Evolutionary conservation across 2,797 vertebrate species (phyloP), one percentile per base, ranked within the genome.

Genomic region (Anomalospiza imberbis): DNA sequence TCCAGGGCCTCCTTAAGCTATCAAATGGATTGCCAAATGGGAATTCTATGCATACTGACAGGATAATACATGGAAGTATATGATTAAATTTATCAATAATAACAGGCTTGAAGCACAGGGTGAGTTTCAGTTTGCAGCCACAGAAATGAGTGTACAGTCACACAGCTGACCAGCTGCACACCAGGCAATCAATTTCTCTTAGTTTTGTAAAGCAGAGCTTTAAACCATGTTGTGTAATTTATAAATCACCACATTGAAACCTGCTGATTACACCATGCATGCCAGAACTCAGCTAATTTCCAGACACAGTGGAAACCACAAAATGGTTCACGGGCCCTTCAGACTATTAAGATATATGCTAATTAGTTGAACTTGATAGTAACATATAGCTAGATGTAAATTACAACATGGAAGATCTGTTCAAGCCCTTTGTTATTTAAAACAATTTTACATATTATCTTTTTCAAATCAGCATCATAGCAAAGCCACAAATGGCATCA

Each of bases 21-120:
- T 62, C 62, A 79, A 58, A 91, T 17, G 13, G 32, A 42, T 42
- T 91, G 60, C 45, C 88, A 93, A 63, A 63, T 62, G 54, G 74
- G 65, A 93, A 93, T 74, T 91, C 60, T 4, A 17, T 26, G 45
- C 81, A 74, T 25, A 83, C 57, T 76, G 92, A 79, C 42, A 91
- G 78, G 60, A 67, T 38, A 73, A 89, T 51, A 76, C 55, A 87
- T 79, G 66, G 50, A 91, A 86, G 60, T 28, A 42, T 54, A 61
- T 4, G 24, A 89, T 72, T 93, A 79, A 74, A 67, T 91, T 85
- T 76, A 88, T 82, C 87, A 95, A 81, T 78, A 92, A 74, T 36
- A 91, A 61, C 45, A 82, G 61, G 74, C 34, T 34, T n/a, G 28
- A 87, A 91, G 53, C 21, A 63, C 18, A 45, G 50, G 24, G 12